These are phyloP conservation scores for Macrobrachium rosenbergii DNA, from an alignment of 1,140 invertebrate species.

Conservation along the genomic window DNA sequence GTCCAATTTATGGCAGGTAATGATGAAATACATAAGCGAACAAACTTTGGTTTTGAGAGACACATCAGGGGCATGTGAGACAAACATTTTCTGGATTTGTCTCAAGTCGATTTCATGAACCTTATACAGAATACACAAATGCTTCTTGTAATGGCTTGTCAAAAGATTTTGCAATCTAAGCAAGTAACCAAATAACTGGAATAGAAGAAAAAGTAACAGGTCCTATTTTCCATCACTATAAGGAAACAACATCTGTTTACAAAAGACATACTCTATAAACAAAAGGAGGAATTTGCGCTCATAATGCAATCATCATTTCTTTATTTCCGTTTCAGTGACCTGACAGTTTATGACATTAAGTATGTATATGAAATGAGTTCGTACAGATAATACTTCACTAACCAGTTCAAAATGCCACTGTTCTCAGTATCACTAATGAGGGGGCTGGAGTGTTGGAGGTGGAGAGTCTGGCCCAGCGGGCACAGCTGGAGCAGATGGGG, in stretches of 20 bases:
- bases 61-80: background rate
- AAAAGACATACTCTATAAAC: too few species aligned
- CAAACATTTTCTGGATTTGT: background rate
- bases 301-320: background rate
- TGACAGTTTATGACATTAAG: background rate
- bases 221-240: too few species aligned
- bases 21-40: background rate
- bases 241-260: too few species aligned
- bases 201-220: too few species aligned
- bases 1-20: background rate
- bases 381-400: conserved; percentile 1
- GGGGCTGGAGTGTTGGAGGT: conserved; percentile 54
- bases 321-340: background rate
- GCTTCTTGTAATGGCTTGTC: too few species aligned
- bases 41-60: conserved; percentile 31
- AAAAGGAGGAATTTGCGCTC: background rate
- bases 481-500: conserved; percentile 15
- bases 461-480: conserved; percentile 50
- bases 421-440: conserved; percentile 17
- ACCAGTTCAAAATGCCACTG: background rate
- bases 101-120: background rate
- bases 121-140: background rate
- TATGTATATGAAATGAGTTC: background rate
- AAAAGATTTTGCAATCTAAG: too few species aligned
- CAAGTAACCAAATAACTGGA: too few species aligned